Conservation (phyloP, 1,140 invertebrate species). For the Aradophagus sp. region DNA sequence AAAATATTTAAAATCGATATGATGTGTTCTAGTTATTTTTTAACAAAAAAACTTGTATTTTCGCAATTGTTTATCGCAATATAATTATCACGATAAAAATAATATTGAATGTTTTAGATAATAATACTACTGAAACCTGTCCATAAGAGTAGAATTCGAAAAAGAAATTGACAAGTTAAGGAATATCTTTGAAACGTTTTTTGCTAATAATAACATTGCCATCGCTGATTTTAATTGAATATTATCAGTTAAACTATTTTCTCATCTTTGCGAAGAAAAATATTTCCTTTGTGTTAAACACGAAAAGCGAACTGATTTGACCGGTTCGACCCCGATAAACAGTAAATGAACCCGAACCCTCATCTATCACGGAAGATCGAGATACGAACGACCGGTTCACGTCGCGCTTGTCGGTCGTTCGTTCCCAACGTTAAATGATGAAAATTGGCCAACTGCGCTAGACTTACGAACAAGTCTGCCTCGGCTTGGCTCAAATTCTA, state of each 20-base stretch:
- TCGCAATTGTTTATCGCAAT: no score
- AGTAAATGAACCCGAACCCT: conserved; percentile 28
- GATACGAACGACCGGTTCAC: conserved; percentile 37
- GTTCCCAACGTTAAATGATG: conserved; percentile 11
- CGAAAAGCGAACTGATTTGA: conserved; percentile 33
- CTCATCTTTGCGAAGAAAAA: conserved; percentile 10
- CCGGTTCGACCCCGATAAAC: conserved; percentile 22
- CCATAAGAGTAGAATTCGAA: no score
- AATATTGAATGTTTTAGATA: no score
- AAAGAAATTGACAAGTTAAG: no score
- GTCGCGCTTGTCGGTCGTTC: conserved; percentile 7
- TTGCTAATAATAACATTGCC: no score
- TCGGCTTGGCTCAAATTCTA: background rate
- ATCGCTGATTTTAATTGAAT: no score
- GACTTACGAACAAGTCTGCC: conserved; percentile 8
- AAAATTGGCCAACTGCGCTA: conserved; percentile 22
- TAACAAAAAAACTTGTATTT: no score
- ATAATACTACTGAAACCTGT: no score
- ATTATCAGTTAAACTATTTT: conserved; percentile 1
- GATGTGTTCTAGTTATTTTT: no score
- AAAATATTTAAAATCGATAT: no score
- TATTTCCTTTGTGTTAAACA: conserved; percentile 28
- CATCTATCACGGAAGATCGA: conserved; percentile 37
- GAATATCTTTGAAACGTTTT: no score
- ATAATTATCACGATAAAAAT: no score